Evolutionary conservation across 2,113 vertebrate species (phyloP), one percentile per base, ranked within the genome.

Genomic region (Gobio gobio): DNA sequence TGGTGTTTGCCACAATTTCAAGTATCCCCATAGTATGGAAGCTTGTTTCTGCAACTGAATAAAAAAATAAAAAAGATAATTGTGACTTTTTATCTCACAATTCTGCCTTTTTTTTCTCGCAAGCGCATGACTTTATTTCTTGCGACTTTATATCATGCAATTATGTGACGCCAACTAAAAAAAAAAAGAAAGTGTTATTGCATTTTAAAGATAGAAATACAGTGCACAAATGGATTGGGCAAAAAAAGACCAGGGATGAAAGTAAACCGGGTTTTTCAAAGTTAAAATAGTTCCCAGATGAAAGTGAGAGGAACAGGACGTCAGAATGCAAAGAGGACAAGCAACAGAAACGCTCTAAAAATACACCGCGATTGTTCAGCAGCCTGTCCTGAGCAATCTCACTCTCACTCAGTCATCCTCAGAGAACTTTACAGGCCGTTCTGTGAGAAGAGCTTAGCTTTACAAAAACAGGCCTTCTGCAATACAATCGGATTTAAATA

Each of bases 271-370:
- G 8, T 5, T 70, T 68, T 70, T 70, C 10, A n/a, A 36, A 10
- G 4, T 20, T 20, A 22, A 10, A 33, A 10, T 6, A 14, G 29
- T 70, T 58, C 47, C 29, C n/a, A 40, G 20, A 76, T 16, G 3
- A 45, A 73, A 29, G 18, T 26, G 63, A 26, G 10, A n/a, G 68
- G n/a, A 83, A 56, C 72, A 56, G 79, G 63, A 63, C 10, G 29
- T 72, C 74, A 58, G 86, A 78, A 64, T 84, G 54, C 74, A 74
- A 70, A 89, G 64, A 75, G 26, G 59, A 33, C 26, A 81, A 74
- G 56, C 58, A 26, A 83, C 88, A 83, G 85, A 83, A 86, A 61
- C 68, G 12, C 51, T 78, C 79, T 85, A 85, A 82, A 89, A 89
- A 89, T 87, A 87, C 82, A 74, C 66, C 14, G 4, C 47, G 58